Conservation (phyloP, 2,113 vertebrate species). For the Mormoops blainvillei region DNA sequence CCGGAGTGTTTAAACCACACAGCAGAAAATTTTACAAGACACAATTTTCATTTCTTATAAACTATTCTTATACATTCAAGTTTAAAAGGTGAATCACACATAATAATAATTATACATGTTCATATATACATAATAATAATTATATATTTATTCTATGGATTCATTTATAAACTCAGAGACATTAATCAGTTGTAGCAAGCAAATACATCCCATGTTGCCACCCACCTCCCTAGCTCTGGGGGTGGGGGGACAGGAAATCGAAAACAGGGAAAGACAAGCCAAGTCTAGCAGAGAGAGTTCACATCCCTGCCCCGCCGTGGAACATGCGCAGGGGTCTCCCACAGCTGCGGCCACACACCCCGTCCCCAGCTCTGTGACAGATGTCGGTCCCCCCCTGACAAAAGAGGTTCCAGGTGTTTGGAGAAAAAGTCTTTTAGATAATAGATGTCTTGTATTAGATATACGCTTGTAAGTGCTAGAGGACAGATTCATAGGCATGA, state of each 20-base stretch:
- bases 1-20: neutral
- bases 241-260: neutral
- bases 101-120: neutral
- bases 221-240: neutral
- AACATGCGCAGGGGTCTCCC: neutral
- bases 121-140: neutral
- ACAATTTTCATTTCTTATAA: slow-evolving; percentile 41
- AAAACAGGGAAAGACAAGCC: neutral
- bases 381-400: neutral
- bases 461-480: too few species aligned
- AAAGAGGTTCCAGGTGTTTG: neutral
- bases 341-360: too few species aligned
- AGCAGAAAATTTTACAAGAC: neutral
- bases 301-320: neutral
- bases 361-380: neutral
- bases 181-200: neutral
- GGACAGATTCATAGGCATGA: too few species aligned
- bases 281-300: neutral
- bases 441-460: neutral
- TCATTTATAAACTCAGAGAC: neutral
- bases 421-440: neutral
- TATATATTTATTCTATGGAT: neutral
- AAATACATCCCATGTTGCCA: neutral
- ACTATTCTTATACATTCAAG: neutral
- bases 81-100: neutral